Evolutionary conservation across 2,797 vertebrate species (phyloP).

Genomic region (Sebastes miniatus): DNA sequence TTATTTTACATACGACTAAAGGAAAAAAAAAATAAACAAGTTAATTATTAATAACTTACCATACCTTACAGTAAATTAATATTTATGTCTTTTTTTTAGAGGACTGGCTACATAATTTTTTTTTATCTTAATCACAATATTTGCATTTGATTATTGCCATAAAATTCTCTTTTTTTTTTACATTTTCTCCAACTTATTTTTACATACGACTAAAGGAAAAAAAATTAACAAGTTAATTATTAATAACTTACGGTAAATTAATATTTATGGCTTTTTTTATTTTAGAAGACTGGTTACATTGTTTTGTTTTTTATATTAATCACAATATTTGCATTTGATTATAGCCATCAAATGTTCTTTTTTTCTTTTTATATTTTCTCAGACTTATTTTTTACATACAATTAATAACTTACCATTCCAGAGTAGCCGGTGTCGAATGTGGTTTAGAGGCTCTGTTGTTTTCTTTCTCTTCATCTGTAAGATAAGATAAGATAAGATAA

Average conservation of each 20-base stretch:
- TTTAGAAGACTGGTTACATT: neutral
- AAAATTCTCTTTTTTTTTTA: no score
- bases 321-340: neutral
- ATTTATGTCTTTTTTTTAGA: neutral
- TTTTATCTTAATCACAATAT: no score
- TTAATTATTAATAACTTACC: neutral
- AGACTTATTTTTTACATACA: neutral
- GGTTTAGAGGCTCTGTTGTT: constrained; percentile 98
- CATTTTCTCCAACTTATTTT: no score
- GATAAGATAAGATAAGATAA: no score
- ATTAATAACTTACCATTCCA: constrained; percentile 90
- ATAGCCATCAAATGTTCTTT: neutral
- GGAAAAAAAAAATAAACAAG: no score
- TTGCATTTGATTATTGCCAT: no score
- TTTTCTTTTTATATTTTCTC: neutral
- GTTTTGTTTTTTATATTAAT: neutral
- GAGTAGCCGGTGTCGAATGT: constrained; percentile 97
- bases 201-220: no score
- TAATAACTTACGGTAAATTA: neutral
- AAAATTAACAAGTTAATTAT: no score
- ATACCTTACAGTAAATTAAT: no score
- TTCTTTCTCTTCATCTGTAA: constrained; percentile 97
- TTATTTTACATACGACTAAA: no score
- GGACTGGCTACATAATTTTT: neutral
- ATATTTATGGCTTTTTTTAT: neutral